Base-by-base conservation (phyloP, 2,113 vertebrate species). In the Casuarius casuarius region DNA sequence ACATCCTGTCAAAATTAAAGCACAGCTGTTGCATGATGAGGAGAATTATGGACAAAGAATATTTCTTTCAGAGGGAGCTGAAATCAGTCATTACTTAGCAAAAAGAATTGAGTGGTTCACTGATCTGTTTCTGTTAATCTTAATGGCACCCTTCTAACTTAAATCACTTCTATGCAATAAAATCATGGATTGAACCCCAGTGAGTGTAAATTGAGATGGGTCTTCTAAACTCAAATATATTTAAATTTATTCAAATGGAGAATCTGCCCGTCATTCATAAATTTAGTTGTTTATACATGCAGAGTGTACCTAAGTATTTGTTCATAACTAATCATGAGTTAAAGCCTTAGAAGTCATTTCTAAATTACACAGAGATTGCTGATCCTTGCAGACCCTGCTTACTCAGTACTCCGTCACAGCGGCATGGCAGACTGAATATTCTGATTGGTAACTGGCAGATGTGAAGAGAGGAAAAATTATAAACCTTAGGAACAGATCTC, bases 31-130 rank as follows among this genome's bases (percentile, higher is more conserved):
- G n/a, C 48, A 38, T 42, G 95, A 85, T 72, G 71, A 92, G 12
- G 23, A 82, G 59, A 56, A 87, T 75, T 76, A 42, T 48, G 68
- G 58, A 73, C n/a, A 72, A 92, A 91, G 79, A 49, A 9, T 17
- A 72, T 21, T 89, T 84, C 84, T 61, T 92, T 78, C 74, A 56
- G 52, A 48, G 56, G 65, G 29, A 95, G 25, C 49, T 76, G 44
- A 91, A 95, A 68, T 63, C 51, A 61, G 63, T 95, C 52, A 48
- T 95, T 85, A 95, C 75, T 84, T 49, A 65, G 40, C 74, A 95
- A 58, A 87, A 95, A 61, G n/a, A 42, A 71, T 81, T 81, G 51
- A 67, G 71, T 67, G 61, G 62, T 44, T 94, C 65, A n/a, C 51
- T 94, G 81, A 78, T 95, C 92, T 89, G 63, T 87, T 90, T 78